These are phyloP conservation scores for Corythucha ciliata DNA, from an alignment of 2,888 invertebrate species.

Conservation along the genomic window DNA sequence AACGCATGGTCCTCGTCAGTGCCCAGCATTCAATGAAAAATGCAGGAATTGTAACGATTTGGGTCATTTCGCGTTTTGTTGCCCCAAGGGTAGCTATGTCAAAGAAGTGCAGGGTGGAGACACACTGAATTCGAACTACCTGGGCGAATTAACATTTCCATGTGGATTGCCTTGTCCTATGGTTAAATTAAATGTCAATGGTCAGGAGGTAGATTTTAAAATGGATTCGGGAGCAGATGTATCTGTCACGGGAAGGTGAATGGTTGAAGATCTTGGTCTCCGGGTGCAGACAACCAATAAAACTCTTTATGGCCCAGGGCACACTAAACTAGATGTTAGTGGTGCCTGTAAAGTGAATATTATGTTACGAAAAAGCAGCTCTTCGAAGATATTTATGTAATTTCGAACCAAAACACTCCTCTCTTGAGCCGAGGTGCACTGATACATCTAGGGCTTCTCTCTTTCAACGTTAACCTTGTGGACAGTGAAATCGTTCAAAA, in stretches of 20 bases:
- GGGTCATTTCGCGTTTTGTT: no score
- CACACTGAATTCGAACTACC: no score
- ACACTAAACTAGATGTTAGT: constrained; percentile 1
- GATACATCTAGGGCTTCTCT: not conserved
- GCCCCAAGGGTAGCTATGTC: no score
- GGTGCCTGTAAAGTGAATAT: not conserved
- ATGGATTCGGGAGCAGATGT: not conserved
- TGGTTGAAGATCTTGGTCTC: not conserved
- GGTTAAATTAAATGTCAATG: not conserved
- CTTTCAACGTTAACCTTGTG: not conserved
- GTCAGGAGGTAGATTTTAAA: not conserved
- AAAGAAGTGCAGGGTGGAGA: no score
- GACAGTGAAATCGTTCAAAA: not conserved
- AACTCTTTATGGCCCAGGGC: constrained; percentile 5
- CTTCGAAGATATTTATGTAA: not conserved
- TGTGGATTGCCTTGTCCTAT: no score
- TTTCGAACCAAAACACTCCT: constrained; percentile 3
- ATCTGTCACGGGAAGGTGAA: not conserved
- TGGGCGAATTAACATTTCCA: no score
- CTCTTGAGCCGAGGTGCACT: constrained; percentile 1
- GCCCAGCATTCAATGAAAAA: no score
- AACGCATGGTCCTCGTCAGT: not conserved
- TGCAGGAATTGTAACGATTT: no score
- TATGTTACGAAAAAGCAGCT: not conserved
- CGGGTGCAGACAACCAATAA: not conserved